These are phyloP conservation scores for Diorhabda sublineata DNA, from an alignment of 1,140 invertebrate species.

Conservation along the genomic window DNA sequence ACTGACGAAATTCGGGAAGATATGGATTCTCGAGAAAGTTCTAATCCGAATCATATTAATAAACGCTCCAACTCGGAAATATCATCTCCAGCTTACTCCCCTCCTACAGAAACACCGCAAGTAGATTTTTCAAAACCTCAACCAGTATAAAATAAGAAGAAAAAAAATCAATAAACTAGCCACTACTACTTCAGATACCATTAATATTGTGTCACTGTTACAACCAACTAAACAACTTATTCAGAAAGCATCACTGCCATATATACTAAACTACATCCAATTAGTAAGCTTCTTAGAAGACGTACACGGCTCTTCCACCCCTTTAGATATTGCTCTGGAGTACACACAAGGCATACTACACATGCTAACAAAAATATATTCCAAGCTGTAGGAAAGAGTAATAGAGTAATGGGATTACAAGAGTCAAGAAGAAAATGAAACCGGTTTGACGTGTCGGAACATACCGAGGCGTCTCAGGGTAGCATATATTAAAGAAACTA, in stretches of 20 bases:
- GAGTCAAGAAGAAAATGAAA: conserved; percentile 15
- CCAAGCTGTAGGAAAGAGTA: conserved; percentile 1
- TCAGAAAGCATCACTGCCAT: neutral
- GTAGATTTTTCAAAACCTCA: too few relatives aligned
- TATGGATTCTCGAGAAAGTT: too few relatives aligned
- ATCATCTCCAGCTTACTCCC: too few relatives aligned
- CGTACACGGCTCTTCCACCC: neutral
- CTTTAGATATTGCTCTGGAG: conserved; percentile 1
- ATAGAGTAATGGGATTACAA: conserved; percentile 11
- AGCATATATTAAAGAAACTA: neutral
- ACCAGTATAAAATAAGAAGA: neutral
- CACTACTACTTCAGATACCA: neutral
- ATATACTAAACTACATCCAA: conserved; percentile 4
- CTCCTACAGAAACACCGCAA: too few relatives aligned
- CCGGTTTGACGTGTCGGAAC: neutral
- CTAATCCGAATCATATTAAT: too few relatives aligned
- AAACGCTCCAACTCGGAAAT: too few relatives aligned
- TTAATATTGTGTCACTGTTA: neutral
- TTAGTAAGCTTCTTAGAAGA: conserved; percentile 9
- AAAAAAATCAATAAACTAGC: neutral
- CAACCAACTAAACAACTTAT: conserved; percentile 5
- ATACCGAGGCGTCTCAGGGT: neutral
- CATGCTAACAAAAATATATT: conserved; percentile 6
- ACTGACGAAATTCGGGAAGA: too few relatives aligned
- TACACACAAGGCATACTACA: conserved; percentile 4